Conservation (phyloP, 1,140 invertebrate genomes). For the Mylabris phalerata region DNA sequence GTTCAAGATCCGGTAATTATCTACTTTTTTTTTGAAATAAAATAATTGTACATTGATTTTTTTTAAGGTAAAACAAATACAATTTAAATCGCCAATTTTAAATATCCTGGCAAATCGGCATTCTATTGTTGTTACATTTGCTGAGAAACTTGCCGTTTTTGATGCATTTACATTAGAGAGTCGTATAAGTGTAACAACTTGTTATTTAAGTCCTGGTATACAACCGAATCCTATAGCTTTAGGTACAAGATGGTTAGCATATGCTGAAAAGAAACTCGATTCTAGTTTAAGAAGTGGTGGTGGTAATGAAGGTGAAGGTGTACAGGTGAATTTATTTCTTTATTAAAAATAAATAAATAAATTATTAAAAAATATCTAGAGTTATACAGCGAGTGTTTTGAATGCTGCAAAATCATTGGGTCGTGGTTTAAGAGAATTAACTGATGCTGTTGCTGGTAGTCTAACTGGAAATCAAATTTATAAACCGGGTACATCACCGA, state of each 20-base stretch:
- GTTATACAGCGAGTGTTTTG: slow-evolving; percentile 91
- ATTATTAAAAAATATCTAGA: slow-evolving; percentile 52
- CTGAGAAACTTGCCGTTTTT: slow-evolving; percentile 85
- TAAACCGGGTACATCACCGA: slow-evolving; percentile 38
- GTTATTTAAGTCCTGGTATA: slow-evolving; percentile 78
- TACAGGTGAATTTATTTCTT: slow-evolving; percentile 30
- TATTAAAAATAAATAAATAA: neutral
- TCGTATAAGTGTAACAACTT: slow-evolving; percentile 78
- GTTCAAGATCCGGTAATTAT: slow-evolving; percentile 54
- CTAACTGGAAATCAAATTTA: slow-evolving; percentile 59
- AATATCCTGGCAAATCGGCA: slow-evolving; percentile 80
- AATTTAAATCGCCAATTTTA: slow-evolving; percentile 85
- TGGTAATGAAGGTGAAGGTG: slow-evolving; percentile 62
- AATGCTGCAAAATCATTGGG: slow-evolving; percentile 90
- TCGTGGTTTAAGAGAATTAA: slow-evolving; percentile 77
- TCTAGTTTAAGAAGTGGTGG: slow-evolving; percentile 78
- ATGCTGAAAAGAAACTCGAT: slow-evolving; percentile 78
- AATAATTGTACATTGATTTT: neutral
- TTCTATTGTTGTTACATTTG: slow-evolving; percentile 79
- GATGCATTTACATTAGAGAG: slow-evolving; percentile 84
- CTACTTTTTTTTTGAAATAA: neutral
- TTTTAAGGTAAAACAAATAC: slow-evolving; percentile 67
- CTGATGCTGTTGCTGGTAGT: slow-evolving; percentile 90
- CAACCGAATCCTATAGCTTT: slow-evolving; percentile 86
- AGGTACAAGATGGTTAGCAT: slow-evolving; percentile 72